Conservation (phyloP, 2,797 vertebrate species). For the Myripristis murdjan region DNA sequence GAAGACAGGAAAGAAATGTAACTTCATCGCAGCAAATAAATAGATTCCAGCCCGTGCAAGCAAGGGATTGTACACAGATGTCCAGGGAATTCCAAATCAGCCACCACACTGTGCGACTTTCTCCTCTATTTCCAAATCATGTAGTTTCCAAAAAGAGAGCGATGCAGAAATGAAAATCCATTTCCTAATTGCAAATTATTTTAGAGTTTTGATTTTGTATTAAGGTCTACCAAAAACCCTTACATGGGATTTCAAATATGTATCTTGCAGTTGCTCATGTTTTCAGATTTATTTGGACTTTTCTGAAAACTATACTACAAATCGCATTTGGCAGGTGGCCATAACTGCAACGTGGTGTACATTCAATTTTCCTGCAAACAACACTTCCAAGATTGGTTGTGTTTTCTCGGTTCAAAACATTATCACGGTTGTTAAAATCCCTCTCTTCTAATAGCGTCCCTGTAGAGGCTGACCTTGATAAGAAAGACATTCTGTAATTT, state of each 20-base stretch:
- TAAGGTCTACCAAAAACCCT: too few species aligned
- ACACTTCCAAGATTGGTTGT: not conserved
- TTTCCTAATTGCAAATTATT: too few species aligned
- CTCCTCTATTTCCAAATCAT: not conserved
- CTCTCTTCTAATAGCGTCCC: not conserved
- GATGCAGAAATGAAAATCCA: too few species aligned
- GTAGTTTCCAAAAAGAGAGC: too few species aligned
- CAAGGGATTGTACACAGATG: not conserved
- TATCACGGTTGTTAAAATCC: not conserved
- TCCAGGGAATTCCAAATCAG: not conserved
- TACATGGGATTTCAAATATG: too few species aligned
- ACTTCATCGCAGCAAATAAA: not conserved
- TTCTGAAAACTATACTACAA: not conserved
- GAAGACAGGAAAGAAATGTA: not conserved
- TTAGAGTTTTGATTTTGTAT: too few species aligned
- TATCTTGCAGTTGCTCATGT: too few species aligned
- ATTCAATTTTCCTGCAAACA: not conserved
- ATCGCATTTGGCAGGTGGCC: not conserved
- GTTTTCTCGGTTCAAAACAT: not conserved
- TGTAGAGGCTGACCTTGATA: conserved; percentile 13
- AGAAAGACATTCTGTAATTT: conserved; percentile 3
- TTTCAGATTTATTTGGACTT: too few species aligned
- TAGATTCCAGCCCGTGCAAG: not conserved
- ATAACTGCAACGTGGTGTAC: not conserved
- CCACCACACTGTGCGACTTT: not conserved